A percentile compares a stretch with the other conserved stretches of the same genome.
Evolutionary conservation across 2,797 vertebrate species (phyloP).

Genomic region (Falco biarmicus): DNA sequence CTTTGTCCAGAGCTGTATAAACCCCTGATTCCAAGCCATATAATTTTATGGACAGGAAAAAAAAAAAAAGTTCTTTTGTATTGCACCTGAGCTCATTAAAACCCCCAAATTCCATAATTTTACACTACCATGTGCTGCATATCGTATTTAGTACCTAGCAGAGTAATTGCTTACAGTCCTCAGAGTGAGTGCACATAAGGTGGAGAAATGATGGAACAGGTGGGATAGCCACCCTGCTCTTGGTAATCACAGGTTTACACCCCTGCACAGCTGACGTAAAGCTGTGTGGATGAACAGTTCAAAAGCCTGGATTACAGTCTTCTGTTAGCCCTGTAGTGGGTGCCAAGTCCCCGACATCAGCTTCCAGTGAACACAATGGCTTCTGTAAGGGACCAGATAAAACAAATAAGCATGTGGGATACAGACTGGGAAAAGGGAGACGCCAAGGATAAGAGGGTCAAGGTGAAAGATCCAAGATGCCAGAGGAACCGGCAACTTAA

Average conservation of each 20-base stretch:
- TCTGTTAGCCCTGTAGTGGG: background rate
- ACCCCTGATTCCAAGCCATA: slow-evolving; percentile 80
- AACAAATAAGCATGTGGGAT: background rate
- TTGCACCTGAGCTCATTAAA: slow-evolving; percentile 85
- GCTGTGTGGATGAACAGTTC: background rate
- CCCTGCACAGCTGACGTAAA: slow-evolving; percentile 40
- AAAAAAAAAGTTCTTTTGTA: slow-evolving; percentile 77
- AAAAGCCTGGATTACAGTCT: background rate
- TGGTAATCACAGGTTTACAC: slow-evolving; percentile 42
- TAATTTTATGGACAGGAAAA: slow-evolving; percentile 80
- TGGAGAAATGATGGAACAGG: slow-evolving; percentile 77
- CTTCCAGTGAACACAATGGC: background rate
- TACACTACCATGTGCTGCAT: slow-evolving; percentile 79
- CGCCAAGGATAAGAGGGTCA: background rate
- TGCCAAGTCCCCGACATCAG: background rate
- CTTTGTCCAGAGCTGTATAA: slow-evolving; percentile 75
- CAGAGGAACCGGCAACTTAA: background rate
- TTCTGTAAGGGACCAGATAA: background rate
- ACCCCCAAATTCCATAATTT: slow-evolving; percentile 83
- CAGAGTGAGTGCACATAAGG: slow-evolving; percentile 71
- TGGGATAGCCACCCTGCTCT: slow-evolving; percentile 67
- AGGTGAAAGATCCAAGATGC: background rate
- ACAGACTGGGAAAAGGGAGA: background rate
- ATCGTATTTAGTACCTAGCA: slow-evolving; percentile 72
- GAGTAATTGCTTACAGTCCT: slow-evolving; percentile 80